Conservation (phyloP, 2,888 invertebrate genomes). For the Drosophila paracracens region DNA sequence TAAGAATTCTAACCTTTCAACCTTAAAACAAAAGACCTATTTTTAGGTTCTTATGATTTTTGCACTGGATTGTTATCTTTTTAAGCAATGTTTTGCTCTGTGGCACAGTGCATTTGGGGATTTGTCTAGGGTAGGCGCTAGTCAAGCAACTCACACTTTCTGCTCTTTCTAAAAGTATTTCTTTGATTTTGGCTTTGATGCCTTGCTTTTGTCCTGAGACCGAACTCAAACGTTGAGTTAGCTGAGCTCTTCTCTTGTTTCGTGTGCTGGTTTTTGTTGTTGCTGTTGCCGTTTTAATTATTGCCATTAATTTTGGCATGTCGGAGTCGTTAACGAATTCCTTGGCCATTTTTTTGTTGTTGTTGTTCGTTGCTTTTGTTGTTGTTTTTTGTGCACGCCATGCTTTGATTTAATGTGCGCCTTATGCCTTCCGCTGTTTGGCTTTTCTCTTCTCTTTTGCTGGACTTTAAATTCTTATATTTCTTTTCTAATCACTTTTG, state of each 20-base stretch:
- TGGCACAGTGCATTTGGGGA: not conserved
- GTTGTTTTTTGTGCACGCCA: constrained; percentile 59
- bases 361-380: not conserved
- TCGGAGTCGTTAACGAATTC: constrained; percentile 84
- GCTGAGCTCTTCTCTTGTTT: constrained; percentile 24
- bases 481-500: constrained; percentile 41
- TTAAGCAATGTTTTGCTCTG: not conserved
- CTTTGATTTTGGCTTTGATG: constrained; percentile 22
- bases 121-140: constrained; percentile 17
- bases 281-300: constrained; percentile 83
- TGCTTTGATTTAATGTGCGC: constrained; percentile 53
- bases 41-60: not conserved
- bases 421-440: constrained; percentile 49
- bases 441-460: constrained; percentile 24
- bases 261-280: constrained; percentile 46
- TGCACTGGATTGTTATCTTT: not conserved
- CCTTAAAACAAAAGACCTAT: not conserved
- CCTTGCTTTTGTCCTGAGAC: constrained; percentile 23
- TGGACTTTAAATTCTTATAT: constrained; percentile 37
- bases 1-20: not conserved
- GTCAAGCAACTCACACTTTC: not conserved
- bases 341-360: constrained; percentile 61
- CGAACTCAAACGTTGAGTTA: constrained; percentile 19
- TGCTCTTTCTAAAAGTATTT: constrained; percentile 4
- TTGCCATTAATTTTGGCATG: constrained; percentile 85